Conservation (phyloP, 2,888 invertebrate genomes). For the Heliconius ismenius region DNA sequence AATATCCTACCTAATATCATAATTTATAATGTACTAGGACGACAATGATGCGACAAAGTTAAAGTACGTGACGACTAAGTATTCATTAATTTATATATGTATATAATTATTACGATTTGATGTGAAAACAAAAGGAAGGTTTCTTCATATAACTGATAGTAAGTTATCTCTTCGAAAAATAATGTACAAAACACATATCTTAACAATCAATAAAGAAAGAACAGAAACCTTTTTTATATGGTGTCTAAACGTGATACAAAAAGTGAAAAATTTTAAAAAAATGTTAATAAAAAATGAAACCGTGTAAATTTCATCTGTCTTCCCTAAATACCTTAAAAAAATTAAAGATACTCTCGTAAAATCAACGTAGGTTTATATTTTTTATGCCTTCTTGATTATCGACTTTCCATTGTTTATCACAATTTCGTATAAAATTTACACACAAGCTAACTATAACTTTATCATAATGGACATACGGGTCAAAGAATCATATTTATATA, state of each 20-base stretch:
- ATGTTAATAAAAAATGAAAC: background rate
- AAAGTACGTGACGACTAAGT: slow-evolving; percentile 13
- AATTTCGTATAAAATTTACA: background rate
- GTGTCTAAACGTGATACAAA: too few relatives aligned
- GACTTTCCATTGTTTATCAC: background rate
- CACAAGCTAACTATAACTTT: background rate
- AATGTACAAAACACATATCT: background rate
- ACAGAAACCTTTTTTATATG: background rate
- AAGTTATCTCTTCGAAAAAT: background rate
- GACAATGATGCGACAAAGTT: slow-evolving; percentile 9
- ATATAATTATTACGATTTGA: background rate
- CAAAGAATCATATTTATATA: background rate
- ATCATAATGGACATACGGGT: background rate
- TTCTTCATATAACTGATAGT: background rate
- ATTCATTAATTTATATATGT: slow-evolving; percentile 1
- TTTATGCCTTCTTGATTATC: background rate
- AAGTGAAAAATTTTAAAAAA: background rate
- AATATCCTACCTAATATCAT: background rate
- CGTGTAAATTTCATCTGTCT: background rate
- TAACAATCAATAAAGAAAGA: background rate
- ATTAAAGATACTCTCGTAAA: background rate
- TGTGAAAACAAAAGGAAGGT: background rate
- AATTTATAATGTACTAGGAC: slow-evolving; percentile 9
- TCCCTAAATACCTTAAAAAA: background rate
- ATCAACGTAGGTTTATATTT: background rate